phyloP scores from a whole-genome alignment of 2,797 vertebrate species.

The Phoeniculus purpureus region DNA sequence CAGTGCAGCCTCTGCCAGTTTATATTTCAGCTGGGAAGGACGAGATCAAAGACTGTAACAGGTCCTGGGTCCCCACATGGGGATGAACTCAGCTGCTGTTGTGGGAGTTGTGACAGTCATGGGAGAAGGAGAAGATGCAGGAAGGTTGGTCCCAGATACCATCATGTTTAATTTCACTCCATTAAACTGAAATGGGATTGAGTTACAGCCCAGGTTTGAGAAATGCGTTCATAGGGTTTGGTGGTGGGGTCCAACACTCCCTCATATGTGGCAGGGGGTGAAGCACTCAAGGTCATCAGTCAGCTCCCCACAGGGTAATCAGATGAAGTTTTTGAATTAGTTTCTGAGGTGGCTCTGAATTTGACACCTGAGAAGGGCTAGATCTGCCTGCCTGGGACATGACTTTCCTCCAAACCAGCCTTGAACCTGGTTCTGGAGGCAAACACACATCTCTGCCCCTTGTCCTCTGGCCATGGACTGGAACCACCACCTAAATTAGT shows the following conservation, averaged over 20 bases:
- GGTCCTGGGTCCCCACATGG: not conserved
- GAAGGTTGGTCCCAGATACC: not conserved
- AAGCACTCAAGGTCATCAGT: not conserved
- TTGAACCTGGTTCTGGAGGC: not conserved
- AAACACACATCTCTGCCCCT: not conserved
- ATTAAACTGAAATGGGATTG: not conserved
- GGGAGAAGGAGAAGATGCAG: not conserved
- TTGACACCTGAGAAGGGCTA: not conserved
- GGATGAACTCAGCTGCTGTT: not conserved
- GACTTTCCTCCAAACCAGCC: not conserved
- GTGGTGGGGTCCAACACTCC: not conserved
- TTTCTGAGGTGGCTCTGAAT: not conserved
- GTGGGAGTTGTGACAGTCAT: not conserved
- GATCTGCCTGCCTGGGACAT: not conserved
- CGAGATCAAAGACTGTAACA: accelerated
- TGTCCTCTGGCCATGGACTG: not conserved
- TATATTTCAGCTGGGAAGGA: not conserved
- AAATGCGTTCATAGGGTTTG: accelerated
- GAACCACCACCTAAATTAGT: conserved; percentile 14
- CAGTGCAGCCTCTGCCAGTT: not conserved
- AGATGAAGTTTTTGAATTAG: not conserved
- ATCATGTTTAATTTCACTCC: not conserved
- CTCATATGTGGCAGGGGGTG: accelerated
- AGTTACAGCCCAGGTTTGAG: not conserved
- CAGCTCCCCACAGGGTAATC: not conserved